Percentiles rank a stretch among this genome's conserved stretches.
These are phyloP conservation scores for Gryllus bimaculatus DNA, from an alignment of 1,140 invertebrate species.

Conservation along the genomic window DNA sequence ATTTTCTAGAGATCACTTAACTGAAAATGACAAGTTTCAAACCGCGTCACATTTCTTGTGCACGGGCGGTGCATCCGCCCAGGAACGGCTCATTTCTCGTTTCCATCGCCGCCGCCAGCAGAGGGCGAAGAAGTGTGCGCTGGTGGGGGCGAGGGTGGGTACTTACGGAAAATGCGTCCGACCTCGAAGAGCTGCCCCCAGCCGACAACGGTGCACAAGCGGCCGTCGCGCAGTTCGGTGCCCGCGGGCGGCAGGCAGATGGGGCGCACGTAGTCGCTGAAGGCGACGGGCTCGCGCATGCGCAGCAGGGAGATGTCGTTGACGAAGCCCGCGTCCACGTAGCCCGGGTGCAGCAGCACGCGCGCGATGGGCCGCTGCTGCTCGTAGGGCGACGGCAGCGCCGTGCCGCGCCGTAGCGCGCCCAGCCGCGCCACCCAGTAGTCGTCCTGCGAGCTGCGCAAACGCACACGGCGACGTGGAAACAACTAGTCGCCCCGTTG, in stretches of 20 bases:
- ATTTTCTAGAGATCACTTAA: no score
- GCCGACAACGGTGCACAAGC: conserved; percentile 65
- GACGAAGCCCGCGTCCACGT: conserved; percentile 64
- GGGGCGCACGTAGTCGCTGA: conserved; percentile 67
- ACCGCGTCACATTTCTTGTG: no score
- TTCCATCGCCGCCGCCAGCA: no score
- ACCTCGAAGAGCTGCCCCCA: conserved; percentile 77
- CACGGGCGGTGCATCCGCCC: no score
- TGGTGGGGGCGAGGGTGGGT: conserved; percentile 33
- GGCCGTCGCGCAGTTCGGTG: conserved; percentile 46
- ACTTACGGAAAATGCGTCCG: conserved; percentile 71
- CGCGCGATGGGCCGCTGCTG: conserved; percentile 48
- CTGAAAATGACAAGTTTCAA: no score
- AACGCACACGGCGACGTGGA: no score
- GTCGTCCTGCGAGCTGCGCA: conserved; percentile 53
- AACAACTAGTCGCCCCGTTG: no score
- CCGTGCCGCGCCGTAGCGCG: conserved; percentile 56
- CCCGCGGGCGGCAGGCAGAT: conserved; percentile 53
- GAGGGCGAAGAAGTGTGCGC: conserved; percentile 51
- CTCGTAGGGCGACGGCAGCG: conserved; percentile 65
- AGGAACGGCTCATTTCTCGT: no score
- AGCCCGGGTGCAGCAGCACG: conserved; percentile 63
- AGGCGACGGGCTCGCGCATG: conserved; percentile 48
- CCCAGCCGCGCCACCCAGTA: conserved; percentile 73
- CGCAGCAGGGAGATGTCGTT: conserved; percentile 69